A percentile compares a stretch with the other conserved stretches of the same genome.
Evolutionary conservation across 2,797 vertebrate genomes (phyloP).

Genomic region (Fistularia tabacaria): DNA sequence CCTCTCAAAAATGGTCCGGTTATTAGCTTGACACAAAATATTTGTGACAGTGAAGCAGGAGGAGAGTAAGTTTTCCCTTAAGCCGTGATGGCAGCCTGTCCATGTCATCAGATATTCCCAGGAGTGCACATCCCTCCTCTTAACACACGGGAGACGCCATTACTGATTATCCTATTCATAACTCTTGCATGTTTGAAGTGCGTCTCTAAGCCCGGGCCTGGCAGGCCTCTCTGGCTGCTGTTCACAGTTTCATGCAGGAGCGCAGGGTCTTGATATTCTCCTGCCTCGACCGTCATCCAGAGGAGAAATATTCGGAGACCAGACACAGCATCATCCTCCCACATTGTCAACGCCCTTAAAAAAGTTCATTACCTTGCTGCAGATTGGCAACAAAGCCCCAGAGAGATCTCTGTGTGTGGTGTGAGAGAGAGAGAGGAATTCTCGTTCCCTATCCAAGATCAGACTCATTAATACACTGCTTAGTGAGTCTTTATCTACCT

Average conservation of each 20-base stretch:
- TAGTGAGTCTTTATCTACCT: slow-evolving; percentile 40
- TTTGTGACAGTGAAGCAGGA: neutral
- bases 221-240: slow-evolving; percentile 30
- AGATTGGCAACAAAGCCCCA: slow-evolving; percentile 5
- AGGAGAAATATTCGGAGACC: neutral
- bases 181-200: slow-evolving; percentile 37
- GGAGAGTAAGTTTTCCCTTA: slow-evolving; percentile 8
- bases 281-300: slow-evolving; percentile 9
- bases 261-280: neutral
- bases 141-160: slow-evolving; percentile 29
- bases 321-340: slow-evolving; percentile 6
- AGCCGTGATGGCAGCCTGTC: slow-evolving; percentile 9
- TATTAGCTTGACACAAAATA: too few relatives aligned
- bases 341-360: slow-evolving; percentile 9
- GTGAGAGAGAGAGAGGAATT: slow-evolving; percentile 36
- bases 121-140: slow-evolving; percentile 23
- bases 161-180: slow-evolving; percentile 55
- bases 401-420: neutral
- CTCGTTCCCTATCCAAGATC: slow-evolving; percentile 40
- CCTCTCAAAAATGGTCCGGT: too few relatives aligned
- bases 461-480: slow-evolving; percentile 45
- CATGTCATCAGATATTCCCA: slow-evolving; percentile 36
- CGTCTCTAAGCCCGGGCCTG: slow-evolving; percentile 23
- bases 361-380: slow-evolving; percentile 38
- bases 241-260: slow-evolving; percentile 20